Conservation (phyloP, 2,797 vertebrate genomes). For the Peromyscus melanophrys region DNA sequence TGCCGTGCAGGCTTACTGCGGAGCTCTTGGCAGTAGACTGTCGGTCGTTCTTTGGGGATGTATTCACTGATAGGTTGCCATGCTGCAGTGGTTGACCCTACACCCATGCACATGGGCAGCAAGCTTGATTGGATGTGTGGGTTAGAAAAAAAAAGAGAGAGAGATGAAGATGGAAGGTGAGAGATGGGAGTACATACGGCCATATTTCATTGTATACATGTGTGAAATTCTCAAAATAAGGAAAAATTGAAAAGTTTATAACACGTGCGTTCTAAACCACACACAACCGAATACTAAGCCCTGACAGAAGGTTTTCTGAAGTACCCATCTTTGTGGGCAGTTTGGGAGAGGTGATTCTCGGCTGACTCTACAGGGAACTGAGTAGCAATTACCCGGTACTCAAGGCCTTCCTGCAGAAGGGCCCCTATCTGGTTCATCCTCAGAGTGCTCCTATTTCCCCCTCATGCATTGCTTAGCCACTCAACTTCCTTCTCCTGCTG, state of each 20-base stretch:
- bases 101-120: background rate
- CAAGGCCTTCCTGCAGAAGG: background rate
- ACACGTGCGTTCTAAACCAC: background rate
- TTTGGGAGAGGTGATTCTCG: conserved; percentile 64
- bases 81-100: background rate
- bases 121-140: background rate
- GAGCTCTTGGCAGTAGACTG: too few relatives aligned
- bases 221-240: background rate
- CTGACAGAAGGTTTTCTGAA: conserved; percentile 21
- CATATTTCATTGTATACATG: background rate
- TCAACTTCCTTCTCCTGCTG: conserved; percentile 38
- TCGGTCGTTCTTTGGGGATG: background rate
- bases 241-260: background rate
- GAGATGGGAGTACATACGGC: background rate
- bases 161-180: background rate
- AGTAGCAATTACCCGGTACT: conserved; percentile 1
- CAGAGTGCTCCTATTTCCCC: background rate
- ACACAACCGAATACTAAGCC: background rate
- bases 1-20: background rate
- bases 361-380: conserved; percentile 45
- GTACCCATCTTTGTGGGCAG: conserved; percentile 15
- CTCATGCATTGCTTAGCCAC: background rate
- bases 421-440: background rate
- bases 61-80: background rate
- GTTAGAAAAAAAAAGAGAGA: background rate